Base-by-base conservation (phyloP, 2,113 vertebrate species). In the Coracopsis vasa region DNA sequence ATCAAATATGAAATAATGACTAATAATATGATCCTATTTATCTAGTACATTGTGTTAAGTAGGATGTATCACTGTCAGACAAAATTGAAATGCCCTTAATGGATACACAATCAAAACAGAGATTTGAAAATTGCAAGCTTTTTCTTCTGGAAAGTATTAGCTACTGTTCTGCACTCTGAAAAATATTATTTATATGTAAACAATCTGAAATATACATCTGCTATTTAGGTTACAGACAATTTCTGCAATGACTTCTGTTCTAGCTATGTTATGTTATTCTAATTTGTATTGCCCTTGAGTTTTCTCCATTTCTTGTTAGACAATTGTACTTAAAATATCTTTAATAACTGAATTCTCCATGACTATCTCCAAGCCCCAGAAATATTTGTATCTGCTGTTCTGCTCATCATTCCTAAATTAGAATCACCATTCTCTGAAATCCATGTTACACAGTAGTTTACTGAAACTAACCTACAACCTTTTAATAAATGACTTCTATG, bases 41-140 rank as follows among this genome's bases (percentile, higher is more conserved):
- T 20, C 28, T 19, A 77, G 10, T 28, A 54, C 11, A 25, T 64
- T 70, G 12, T 58, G 9, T 60, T 79, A 25, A 74, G 88, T 91
- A 53, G 7, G 8, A 4, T 72, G 2, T 20, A 42, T 29, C 16
- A 6, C 24, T 1, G 0, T 69, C 48, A 64, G 29, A 42, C 31
- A 91, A 54, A 72, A 48, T 60, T 31, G 42, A 13, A 51, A 31
- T 42, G 11, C 3, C 7, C 1, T 50, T 86, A 88, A 7, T 31
- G 15, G 16, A 51, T 71, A 64, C 3, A 9, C 12, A 88, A 80
- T 74, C 4, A 66, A 54, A 35, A 8, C 4, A 67, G 10, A 70
- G 6, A 33, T 28, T 60, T 61, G 69, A 61, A 91, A 82, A 88
- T 44, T 48, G 37, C 35, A 64, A 56, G 2, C 0, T 25, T 5